Evolutionary conservation across 2,113 vertebrate species (phyloP).

Genomic region (Podarcis raffonei): DNA sequence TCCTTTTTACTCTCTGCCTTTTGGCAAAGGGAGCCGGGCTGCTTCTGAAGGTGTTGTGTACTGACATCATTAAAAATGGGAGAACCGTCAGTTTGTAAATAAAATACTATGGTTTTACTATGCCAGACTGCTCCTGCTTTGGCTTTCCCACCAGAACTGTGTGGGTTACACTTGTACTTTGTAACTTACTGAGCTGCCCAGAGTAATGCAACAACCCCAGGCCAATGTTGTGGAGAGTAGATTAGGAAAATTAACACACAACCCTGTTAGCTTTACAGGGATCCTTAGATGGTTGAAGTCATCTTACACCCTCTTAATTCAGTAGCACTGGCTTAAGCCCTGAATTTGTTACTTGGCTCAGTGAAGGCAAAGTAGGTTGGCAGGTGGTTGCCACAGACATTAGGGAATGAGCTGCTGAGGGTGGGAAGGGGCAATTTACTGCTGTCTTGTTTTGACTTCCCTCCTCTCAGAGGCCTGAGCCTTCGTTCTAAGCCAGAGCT

Average conservation of each 20-base stretch:
- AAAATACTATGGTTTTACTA: not conserved
- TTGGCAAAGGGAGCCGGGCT: not conserved
- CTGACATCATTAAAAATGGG: not conserved
- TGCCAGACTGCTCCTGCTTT: not conserved
- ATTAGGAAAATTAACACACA: not conserved
- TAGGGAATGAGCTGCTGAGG: not conserved
- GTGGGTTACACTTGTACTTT: too few relatives aligned
- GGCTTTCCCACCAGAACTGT: not conserved
- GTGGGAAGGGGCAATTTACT: not conserved
- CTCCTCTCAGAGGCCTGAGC: conserved; percentile 22
- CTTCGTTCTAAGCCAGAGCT: conserved; percentile 52
- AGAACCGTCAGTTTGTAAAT: not conserved
- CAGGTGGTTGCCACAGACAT: not conserved
- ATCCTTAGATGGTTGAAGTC: not conserved
- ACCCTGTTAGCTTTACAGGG: too few relatives aligned
- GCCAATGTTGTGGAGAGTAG: not conserved
- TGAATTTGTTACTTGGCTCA: not conserved
- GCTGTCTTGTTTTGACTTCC: not conserved
- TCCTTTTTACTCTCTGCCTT: not conserved
- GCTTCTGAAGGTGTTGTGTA: not conserved
- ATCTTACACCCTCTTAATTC: not conserved
- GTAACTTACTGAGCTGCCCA: too few relatives aligned
- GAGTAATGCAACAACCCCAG: not conserved
- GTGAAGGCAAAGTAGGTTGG: not conserved
- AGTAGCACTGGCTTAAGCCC: not conserved